A percentile compares a stretch with the other conserved stretches of the same genome.
Conservation (phyloP, 2,113 vertebrate species). For the Pelmatolapia mariae region DNA sequence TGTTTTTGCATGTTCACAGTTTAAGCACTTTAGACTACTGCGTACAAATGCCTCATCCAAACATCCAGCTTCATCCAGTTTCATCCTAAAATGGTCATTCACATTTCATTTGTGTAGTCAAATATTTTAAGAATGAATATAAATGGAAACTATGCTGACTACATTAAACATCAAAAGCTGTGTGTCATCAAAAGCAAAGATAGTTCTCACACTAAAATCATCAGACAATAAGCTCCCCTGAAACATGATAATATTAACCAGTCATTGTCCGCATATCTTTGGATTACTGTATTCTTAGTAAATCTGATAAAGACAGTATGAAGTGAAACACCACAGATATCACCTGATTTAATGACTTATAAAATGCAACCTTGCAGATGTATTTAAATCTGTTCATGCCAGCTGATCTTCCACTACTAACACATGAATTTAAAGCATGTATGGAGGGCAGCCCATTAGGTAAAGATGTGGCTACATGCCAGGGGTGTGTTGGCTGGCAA, state of each 20-base stretch:
- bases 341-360: neutral
- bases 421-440: neutral
- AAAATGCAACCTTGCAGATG: neutral
- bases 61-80: neutral
- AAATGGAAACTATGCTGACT: neutral
- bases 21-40: neutral
- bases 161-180: accelerated
- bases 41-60: neutral
- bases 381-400: neutral
- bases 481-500: neutral
- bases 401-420: neutral
- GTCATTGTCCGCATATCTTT: neutral
- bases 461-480: neutral
- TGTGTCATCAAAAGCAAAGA: neutral
- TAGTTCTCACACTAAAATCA: neutral
- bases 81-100: neutral
- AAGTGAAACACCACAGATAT: neutral
- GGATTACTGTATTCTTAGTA: neutral
- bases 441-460: neutral
- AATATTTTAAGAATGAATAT: neutral
- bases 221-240: neutral
- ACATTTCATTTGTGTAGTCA: neutral
- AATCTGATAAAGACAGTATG: neutral
- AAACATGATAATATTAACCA: neutral
- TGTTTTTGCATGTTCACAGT: neutral